Base-by-base conservation (phyloP, 2,113 vertebrate genomes). In the Gallinago jamesoni region DNA sequence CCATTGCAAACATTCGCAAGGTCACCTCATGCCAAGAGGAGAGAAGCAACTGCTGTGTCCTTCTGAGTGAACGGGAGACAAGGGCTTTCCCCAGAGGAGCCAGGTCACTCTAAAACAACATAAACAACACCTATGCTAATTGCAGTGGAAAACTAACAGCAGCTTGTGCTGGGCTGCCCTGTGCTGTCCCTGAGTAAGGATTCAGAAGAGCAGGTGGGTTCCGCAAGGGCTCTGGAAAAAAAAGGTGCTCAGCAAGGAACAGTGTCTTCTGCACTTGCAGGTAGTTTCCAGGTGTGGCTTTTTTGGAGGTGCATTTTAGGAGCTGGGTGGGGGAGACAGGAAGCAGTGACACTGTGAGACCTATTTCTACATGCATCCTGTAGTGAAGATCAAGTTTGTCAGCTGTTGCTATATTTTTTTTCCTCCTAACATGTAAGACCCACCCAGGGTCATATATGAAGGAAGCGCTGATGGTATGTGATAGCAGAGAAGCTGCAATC, bases 121-220 rank as follows among this genome's bases (percentile, higher is more conserved):
- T 84, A 85, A 96, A 73, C 76, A 96, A 8, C 84, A 91, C 83
- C 70, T 89, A 78, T 83, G 90, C 39, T 90, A 96, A 88, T 78
- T 86, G 67, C 56, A 85, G 56, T 33, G 62, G 62, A 70, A 84
- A 90, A 89, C 48, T 79, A 35, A 62, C 87, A 74, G 66, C 74
- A 84, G 87, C 69, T 89, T 90, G 43, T 53, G 22, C 33, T 59
- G 62, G 39, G 59, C 35, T 93, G 59, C 48, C 74, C 10, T 77
- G 48, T 77, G 66, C 55, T 87, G 45, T 79, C 52, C 33, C 35
- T 52, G 73, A 80, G 63, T 13, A 73, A 67, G 15, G 18, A 72
- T 93, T 75, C 43, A 60, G 60, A 43, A 59, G 35, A 76, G 48
- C 30, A 92, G 57, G 25, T 91, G 43, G 16, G 12, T 74, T 93